Conservation (phyloP, 2,113 vertebrate genomes). For the Phrynocephalus versicolor region DNA sequence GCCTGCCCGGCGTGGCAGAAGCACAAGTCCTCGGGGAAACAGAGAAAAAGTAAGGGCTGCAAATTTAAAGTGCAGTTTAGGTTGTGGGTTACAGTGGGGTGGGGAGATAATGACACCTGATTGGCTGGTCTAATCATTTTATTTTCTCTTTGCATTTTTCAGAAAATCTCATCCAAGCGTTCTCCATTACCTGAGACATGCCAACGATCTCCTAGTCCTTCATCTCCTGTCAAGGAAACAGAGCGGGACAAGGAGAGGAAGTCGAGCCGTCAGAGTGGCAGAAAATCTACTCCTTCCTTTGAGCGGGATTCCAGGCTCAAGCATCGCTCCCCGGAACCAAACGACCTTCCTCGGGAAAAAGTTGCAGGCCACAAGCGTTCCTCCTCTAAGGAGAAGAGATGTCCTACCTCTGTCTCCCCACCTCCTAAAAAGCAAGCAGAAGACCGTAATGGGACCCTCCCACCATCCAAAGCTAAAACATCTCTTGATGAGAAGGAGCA, state of each 20-base stretch:
- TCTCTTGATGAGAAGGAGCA: conserved; percentile 11
- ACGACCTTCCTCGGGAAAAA: conserved; percentile 9
- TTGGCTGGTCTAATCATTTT: not conserved
- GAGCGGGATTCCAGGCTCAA: conserved; percentile 13
- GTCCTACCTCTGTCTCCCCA: not conserved
- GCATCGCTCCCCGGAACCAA: conserved; percentile 2
- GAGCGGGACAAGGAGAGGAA: conserved; percentile 60
- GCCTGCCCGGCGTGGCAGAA: conserved; percentile 8
- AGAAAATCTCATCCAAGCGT: conserved; percentile 18
- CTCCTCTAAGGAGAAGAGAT: conserved; percentile 21
- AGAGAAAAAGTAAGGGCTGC: conserved; percentile 24
- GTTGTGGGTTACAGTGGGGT: not conserved
- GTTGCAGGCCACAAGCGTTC: not conserved
- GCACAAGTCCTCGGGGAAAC: conserved; percentile 9
- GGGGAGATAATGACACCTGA: not conserved
- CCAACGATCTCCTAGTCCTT: conserved; percentile 6
- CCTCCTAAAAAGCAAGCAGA: conserved; percentile 5
- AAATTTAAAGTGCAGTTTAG: not conserved
- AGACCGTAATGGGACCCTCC: conserved; percentile 19
- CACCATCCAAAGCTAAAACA: conserved; percentile 5
- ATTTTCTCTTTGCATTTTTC: not conserved
- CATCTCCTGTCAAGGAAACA: conserved; percentile 15
- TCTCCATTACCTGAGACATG: conserved; percentile 49
- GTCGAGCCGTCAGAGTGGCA: not conserved
- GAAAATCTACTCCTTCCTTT: not conserved